Base-by-base conservation (phyloP, 1,140 invertebrate species). In the Drosophila pseudoobscura region DNA sequence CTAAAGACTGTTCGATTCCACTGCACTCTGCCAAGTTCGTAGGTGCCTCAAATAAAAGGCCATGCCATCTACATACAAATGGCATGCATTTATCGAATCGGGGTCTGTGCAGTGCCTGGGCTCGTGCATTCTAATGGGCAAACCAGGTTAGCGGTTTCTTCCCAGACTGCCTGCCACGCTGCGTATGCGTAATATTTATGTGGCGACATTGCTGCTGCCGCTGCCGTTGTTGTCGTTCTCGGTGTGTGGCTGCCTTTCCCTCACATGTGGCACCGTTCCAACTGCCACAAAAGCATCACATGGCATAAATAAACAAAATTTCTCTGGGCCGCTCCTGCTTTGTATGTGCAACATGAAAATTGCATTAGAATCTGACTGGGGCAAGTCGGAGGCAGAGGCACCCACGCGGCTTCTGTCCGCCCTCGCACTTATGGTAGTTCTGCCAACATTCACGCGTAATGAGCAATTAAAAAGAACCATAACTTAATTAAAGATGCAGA, bases 161-260 rank as follows among this genome's bases (percentile, higher is more conserved):
- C 35, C 53, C 58, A 51, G 41, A 41, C 46, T 59, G 74, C 49
- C 62, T 63, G 39, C 69, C 58, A 70, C 58, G 68, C 55, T 58
- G 58, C 82, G 83, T 87, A 87, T 87, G 62, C 64, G 82, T 66
- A 61, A 87, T 87, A 82, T 87, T 78, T 87, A 75, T 87, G 75
- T 55, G 58, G 53, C 72, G 26, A 39, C 62, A 63, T 44, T 56
- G 62, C 49, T 64, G 50, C 51, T 51, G 54, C 52, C 39, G 29
- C 17, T 35, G 26, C 49, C 9, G 17, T 11, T 3, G 55, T 54
- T 1, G 53, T 44, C 15, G 45, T 47, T 53, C 49, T 41, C 52
- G 46, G 44, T 13, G 9, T 39, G 35, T 39, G 35, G 35, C 35
- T 39, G 35, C 35, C 11, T 11, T 11, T 2, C 11, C 9, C 35